Evolutionary conservation across 2,797 vertebrate species (phyloP), one percentile per base, ranked within the genome.

Genomic region (Spinus pinus): DNA sequence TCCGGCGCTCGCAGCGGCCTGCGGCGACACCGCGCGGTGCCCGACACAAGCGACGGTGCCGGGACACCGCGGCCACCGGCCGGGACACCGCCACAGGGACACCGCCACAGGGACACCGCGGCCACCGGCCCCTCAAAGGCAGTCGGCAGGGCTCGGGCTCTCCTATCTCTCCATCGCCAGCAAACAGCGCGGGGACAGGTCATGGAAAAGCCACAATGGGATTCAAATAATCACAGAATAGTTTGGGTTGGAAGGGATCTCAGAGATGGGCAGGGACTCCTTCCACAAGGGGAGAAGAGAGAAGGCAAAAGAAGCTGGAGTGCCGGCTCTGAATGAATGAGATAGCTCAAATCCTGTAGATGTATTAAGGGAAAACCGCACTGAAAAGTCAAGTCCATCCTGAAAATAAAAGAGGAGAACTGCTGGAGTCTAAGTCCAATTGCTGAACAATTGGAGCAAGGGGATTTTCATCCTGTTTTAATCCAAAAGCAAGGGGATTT

Each of bases 11-110:
- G 12, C 53, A 5, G 90, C 30, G 47, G 15, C 65, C 79, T 15
- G 17, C 30, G 79, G 96, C 24, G 97, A 96, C 97, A 96, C 88
- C 97, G 95, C 64, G 97, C 93, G 96, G 97, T 12, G 49, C 31
- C 18, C 3, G 4, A 0, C 7, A 0, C 24, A 0, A 1, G 15
- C 1, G 11, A 0, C 6, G 10, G 30, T 4, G 2, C 50, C 12
- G 74, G 25, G 49, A n/a, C 57, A 51, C 8, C 7, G 42, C 31
- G 30, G 8, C 50, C 50, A 21, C 51, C 19, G 50, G 30, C 18
- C 13, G 56, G 35, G 57, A 42, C 5, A 49, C 24, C 7, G 8
- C 28, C 1, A 19, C 17, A 2, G 25, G 49, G 47, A 49, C 49
- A 50, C 12, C 28, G 27, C 25, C 9, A 16, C 33, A 7, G 24